Evolutionary conservation across 1,140 invertebrate species (phyloP), one percentile per base, ranked within the genome.

Genomic region (Cydia strobilella): DNA sequence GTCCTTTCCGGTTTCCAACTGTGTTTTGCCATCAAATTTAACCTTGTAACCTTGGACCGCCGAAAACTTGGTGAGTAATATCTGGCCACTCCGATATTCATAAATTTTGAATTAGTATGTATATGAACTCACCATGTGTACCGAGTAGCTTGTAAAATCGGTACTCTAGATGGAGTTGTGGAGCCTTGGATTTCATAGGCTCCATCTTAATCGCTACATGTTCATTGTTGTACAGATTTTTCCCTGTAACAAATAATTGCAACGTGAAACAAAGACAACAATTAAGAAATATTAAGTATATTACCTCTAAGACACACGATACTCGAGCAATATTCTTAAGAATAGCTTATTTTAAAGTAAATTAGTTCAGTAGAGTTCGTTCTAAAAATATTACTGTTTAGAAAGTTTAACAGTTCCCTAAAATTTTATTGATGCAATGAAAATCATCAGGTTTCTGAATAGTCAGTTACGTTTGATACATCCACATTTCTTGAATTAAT

Each of bases 121-220:
- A 54, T 48, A 25, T 42, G 39, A 79, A 86, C 96, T 96, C 92
- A 98, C 97, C 97, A 94, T 97, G 96, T 93, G 96, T 96, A 94
- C 98, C 98, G 94, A 99, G 96, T 94, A 99, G 96, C 96, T 99
- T 99, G 95, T 99, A 99, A 96, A 99, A 99, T 95, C 99, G 96
- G 96, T 99, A 99, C 95, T 99, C 99, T 95, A 99, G 96, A 94
- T 99, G 99, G 89, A 99, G 95, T 95, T 99, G 99, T 79, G 99
- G 99, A 86, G 99, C 99, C 95, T 99, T 99, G 80, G 99, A 99
- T 94, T 99, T 99, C 98, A 99, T 99, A 85, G 98, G 98, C 96
- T 99, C 99, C 97, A 99, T 97, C 96, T 99, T 99, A 94, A 99
- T 99, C 90, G 99, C 99, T 93, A 99, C 99, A 95, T 99, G 99